Conservation (phyloP, 2,113 vertebrate species). For the Silurus meridionalis region DNA sequence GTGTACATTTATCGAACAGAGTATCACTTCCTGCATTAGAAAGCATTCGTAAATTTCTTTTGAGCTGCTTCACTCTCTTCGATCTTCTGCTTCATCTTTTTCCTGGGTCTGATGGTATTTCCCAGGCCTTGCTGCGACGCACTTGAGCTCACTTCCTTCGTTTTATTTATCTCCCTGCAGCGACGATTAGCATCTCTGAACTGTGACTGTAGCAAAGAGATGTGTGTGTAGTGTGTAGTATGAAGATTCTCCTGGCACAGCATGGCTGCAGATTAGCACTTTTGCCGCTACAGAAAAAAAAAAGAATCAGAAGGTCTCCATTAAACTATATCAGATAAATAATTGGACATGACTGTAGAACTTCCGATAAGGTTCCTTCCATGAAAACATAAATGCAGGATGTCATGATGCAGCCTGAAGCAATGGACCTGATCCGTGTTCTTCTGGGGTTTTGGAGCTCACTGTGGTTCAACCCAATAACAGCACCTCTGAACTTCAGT, state of each 20-base stretch:
- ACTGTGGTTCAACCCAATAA: not conserved
- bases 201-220: constrained; percentile 24
- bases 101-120: not conserved
- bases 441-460: not conserved
- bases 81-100: not conserved
- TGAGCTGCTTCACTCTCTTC: not conserved
- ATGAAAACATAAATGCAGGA: not conserved
- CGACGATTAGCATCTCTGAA: constrained; percentile 49
- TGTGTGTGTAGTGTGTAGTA: constrained; percentile 35
- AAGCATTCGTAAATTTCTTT: constrained; percentile 4
- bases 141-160: constrained; percentile 38
- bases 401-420: not conserved
- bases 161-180: constrained; percentile 23
- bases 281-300: constrained; percentile 11
- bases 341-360: not conserved
- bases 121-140: constrained; percentile 19
- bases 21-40: not conserved
- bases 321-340: constrained; percentile 5
- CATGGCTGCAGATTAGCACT: constrained; percentile 10
- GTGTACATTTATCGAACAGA: not conserved
- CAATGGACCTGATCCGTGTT: not conserved
- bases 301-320: not conserved
- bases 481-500: not conserved
- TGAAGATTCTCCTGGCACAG: constrained; percentile 23
- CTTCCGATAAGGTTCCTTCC: not conserved